phyloP scores from a whole-genome alignment of 2,888 invertebrate species.

The Tetranychus piercei region DNA sequence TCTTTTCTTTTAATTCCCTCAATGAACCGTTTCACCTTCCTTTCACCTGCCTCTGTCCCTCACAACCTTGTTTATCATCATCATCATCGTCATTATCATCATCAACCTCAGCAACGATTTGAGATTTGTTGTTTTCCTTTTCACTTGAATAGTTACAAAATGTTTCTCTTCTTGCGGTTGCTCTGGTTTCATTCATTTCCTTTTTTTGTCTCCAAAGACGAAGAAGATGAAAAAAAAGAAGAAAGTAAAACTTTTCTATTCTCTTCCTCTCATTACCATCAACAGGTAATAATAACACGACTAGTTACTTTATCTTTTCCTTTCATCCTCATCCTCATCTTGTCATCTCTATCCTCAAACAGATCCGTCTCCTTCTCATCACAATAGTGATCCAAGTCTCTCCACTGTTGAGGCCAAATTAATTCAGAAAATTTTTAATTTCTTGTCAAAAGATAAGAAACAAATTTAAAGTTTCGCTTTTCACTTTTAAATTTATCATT shows the following conservation, averaged over 20 bases:
- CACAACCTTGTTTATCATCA: background rate
- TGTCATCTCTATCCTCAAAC: background rate
- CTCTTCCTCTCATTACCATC: background rate
- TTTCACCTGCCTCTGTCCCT: background rate
- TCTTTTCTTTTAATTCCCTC: background rate
- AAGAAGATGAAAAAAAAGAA: no score
- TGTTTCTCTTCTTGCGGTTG: background rate
- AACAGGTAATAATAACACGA: background rate
- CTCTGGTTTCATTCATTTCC: constrained; percentile 1
- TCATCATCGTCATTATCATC: background rate
- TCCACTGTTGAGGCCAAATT: background rate
- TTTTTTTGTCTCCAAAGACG: background rate
- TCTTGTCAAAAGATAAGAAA: background rate
- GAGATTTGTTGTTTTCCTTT: background rate
- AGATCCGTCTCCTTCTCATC: background rate
- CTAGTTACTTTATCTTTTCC: background rate
- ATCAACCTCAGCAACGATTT: background rate
- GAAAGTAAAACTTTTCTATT: background rate
- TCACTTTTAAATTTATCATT: background rate
- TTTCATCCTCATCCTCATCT: background rate
- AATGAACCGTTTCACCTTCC: constrained; percentile 1
- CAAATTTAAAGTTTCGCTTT: background rate
- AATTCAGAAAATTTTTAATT: background rate
- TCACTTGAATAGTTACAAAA: background rate
- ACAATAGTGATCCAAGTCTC: background rate